These are phyloP conservation scores for Rattus rattus DNA, from an alignment of 2,113 vertebrate genomes.

Conservation along the genomic window DNA sequence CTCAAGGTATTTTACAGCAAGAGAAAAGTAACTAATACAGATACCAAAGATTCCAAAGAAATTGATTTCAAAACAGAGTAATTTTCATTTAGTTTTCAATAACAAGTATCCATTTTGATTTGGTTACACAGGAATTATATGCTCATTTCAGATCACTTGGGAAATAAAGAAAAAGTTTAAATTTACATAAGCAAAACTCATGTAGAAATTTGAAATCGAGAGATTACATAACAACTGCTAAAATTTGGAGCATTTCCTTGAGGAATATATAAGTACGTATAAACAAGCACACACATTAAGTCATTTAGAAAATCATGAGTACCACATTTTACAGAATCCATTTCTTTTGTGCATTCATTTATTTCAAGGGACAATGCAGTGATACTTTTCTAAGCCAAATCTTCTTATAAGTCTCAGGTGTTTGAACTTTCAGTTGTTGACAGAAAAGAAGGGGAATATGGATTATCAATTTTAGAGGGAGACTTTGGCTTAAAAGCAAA, in stretches of 20 bases:
- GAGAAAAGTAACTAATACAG: not conserved
- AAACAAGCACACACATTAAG: not conserved
- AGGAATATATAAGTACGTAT: not conserved
- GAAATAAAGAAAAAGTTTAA: conserved; percentile 30
- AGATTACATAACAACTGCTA: not conserved
- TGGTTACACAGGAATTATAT: conserved; percentile 14
- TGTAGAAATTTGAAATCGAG: not conserved
- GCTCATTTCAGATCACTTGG: not conserved
- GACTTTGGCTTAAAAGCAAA: conserved; percentile 12
- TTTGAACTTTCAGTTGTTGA: not conserved
- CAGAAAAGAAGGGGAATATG: not conserved
- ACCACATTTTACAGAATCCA: not conserved
- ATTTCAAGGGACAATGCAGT: conserved; percentile 10
- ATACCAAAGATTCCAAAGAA: not conserved
- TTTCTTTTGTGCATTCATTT: conserved; percentile 34
- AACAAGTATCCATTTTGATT: not conserved
- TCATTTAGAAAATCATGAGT: not conserved
- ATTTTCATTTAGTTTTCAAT: conserved; percentile 7
- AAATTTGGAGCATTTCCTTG: conserved; percentile 7
- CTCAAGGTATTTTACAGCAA: not conserved
- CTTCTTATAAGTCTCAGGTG: not conserved
- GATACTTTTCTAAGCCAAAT: not conserved
- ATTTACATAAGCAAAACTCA: not conserved
- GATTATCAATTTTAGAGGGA: not conserved
- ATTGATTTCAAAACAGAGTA: not conserved